These are phyloP conservation scores for Mellilla xanthometata DNA, from an alignment of 2,888 invertebrate genomes.

Conservation along the genomic window DNA sequence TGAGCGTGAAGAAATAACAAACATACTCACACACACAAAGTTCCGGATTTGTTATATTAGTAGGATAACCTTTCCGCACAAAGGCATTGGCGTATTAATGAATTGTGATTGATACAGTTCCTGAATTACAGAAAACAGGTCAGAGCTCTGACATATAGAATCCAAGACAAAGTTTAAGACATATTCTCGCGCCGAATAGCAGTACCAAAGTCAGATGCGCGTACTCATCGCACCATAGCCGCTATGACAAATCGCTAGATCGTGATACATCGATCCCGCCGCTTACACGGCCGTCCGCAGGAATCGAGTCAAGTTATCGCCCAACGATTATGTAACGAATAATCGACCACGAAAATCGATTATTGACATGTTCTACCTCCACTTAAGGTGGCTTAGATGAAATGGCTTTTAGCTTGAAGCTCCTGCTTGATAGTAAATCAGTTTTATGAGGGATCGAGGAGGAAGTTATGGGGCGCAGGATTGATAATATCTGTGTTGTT, in stretches of 20 bases:
- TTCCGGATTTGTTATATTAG: too few relatives aligned
- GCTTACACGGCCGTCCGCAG: constrained; percentile 21
- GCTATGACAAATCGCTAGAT: constrained; percentile 52
- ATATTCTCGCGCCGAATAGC: constrained; percentile 17
- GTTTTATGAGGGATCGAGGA: constrained; percentile 15
- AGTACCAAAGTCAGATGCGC: constrained; percentile 22
- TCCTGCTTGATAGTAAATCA: constrained; percentile 32
- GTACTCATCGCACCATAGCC: constrained; percentile 30
- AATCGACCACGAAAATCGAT: constrained; percentile 46
- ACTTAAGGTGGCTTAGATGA: constrained; percentile 1
- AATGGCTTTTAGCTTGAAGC: constrained; percentile 37
- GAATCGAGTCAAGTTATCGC: constrained; percentile 41
- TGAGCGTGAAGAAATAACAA: too few relatives aligned
- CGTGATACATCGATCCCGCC: constrained; percentile 43
- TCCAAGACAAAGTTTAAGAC: too few relatives aligned
- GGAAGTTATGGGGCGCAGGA: not conserved
- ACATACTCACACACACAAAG: too few relatives aligned
- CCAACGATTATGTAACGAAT: constrained; percentile 44
- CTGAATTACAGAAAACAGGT: too few relatives aligned
- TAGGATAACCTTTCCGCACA: too few relatives aligned
- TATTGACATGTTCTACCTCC: constrained; percentile 33
- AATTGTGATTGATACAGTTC: too few relatives aligned
- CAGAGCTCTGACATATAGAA: too few relatives aligned
- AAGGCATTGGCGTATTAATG: too few relatives aligned
- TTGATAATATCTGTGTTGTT: too few relatives aligned